Evolutionary conservation across 2,888 invertebrate genomes (phyloP).

Genomic region (Pseudococcus longispinus): DNA sequence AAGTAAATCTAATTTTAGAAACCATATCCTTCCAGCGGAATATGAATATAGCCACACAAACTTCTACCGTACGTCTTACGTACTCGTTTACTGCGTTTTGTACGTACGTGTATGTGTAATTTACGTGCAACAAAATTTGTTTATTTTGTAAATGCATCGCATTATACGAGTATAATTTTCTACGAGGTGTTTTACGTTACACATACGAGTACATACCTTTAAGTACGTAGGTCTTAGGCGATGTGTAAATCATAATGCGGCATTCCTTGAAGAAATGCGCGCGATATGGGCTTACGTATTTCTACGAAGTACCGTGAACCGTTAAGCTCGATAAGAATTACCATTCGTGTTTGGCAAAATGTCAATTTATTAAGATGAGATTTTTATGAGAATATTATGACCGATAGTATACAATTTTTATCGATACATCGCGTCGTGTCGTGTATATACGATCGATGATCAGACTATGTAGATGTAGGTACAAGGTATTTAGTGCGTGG

Average conservation of each 20-base stretch:
- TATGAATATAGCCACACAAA: background rate
- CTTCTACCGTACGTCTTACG: background rate
- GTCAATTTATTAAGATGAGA: constrained; percentile 23
- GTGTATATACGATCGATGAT: too few species aligned
- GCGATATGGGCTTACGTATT: background rate
- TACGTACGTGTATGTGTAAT: background rate
- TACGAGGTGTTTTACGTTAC: background rate
- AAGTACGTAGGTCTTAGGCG: background rate
- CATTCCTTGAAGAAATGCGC: background rate
- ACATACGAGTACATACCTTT: background rate
- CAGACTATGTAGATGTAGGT: background rate
- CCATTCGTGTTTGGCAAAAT: constrained; percentile 19
- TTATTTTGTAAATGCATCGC: background rate
- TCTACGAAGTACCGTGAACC: constrained; percentile 10
- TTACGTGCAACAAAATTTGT: background rate
- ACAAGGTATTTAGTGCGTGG: background rate
- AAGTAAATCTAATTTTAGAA: constrained; percentile 10
- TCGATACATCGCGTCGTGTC: background rate
- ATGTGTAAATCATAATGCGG: constrained; percentile 1
- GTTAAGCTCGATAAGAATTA: constrained; percentile 22
- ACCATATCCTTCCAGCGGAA: constrained; percentile 1
- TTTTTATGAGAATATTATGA: constrained; percentile 34
- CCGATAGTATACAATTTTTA: background rate
- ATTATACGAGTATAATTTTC: background rate
- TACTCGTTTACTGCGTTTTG: background rate